Base-by-base conservation (phyloP, 2,797 vertebrate species). In the Buphagus erythrorhynchus region DNA sequence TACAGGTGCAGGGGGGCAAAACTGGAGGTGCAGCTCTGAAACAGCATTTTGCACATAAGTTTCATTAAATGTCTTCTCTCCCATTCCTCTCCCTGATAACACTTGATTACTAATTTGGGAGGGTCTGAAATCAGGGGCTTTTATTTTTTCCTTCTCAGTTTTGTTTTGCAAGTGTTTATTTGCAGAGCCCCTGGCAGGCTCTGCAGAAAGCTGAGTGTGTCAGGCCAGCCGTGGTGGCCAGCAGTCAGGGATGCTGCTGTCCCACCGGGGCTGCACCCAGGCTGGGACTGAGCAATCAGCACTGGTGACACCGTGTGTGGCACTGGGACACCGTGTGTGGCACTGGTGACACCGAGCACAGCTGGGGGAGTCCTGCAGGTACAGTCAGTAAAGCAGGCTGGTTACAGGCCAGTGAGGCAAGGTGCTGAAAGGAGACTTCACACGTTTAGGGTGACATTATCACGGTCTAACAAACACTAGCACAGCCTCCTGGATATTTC, bases 301-400 rank as follows among this genome's bases (percentile, higher is more conserved):
- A 35, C 1, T 24, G 29, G 3, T 12, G 13, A 43, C 15, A 21
- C 6, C 0, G 2, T 14, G 38, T 1, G 1, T 6, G 36, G n/a
- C 36, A 29, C 20, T 14, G 6, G 7, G 21, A 19, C 18, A n/a
- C 6, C 0, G 2, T 14, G 38, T 1, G 1, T 6, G 36, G n/a
- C 36, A 29, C 20, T 14, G 6, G 7, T 22, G n/a, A n/a, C n/a
- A n/a, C n/a, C n/a, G n/a, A n/a, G 7, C 25, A 18, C 18, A n/a
- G 22, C 58, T 16, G 11, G 7, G 5, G 58, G 10, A 75, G 49
- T 20, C 38, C 48, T 0, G 8, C 29, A 71, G 29, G 21, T 26
- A 35, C 0, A 36, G 20, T 19, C 61, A 25, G 26, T 24, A 52
- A 48, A 58, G 9, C 2, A 55, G 29, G 46, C 2, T 16, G 66